These are phyloP conservation scores for Cactoblastis cactorum DNA, from an alignment of 2,888 invertebrate genomes.

Conservation along the genomic window DNA sequence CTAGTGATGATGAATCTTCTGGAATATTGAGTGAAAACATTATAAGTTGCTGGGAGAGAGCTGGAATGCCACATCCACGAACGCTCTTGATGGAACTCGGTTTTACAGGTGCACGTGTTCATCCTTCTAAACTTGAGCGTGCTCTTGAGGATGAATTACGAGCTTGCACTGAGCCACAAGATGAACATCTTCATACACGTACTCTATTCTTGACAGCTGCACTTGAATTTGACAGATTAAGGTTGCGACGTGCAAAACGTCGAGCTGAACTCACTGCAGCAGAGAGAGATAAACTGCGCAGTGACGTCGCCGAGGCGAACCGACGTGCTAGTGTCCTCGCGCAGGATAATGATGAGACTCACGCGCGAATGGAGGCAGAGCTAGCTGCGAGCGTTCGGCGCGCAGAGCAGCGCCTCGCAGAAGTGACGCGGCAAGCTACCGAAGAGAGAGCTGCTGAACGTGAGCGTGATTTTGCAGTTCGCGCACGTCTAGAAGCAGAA, in stretches of 20 bases:
- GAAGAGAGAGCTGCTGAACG: slow-evolving; percentile 85
- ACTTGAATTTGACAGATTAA: slow-evolving; percentile 82
- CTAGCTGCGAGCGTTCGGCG: slow-evolving; percentile 84
- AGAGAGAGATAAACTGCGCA: slow-evolving; percentile 90
- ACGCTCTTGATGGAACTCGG: slow-evolving; percentile 84
- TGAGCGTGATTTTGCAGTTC: slow-evolving; percentile 82
- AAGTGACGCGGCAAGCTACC: slow-evolving; percentile 85
- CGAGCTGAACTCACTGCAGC: slow-evolving; percentile 82
- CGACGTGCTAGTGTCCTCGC: slow-evolving; percentile 89
- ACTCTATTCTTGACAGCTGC: slow-evolving; percentile 79
- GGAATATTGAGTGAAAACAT: slow-evolving; percentile 72
- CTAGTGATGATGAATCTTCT: slow-evolving; percentile 30
- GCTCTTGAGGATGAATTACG: slow-evolving; percentile 84
- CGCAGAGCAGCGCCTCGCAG: slow-evolving; percentile 87
- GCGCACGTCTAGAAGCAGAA: slow-evolving; percentile 82
- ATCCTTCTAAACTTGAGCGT: slow-evolving; percentile 81
- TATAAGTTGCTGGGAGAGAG: slow-evolving; percentile 86
- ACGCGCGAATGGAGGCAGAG: slow-evolving; percentile 88
- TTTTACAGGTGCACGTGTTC: slow-evolving; percentile 78
- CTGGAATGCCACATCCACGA: slow-evolving; percentile 82
- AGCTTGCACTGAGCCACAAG: slow-evolving; percentile 31
- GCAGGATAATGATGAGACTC: slow-evolving; percentile 94
- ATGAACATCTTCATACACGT: slow-evolving; percentile 43
- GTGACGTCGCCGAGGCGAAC: slow-evolving; percentile 90
- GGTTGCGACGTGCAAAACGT: slow-evolving; percentile 85